A percentile compares a stretch with the other conserved stretches of the same genome.
These are phyloP conservation scores for Myotis daubentonii DNA, from an alignment of 2,797 vertebrate species.

Conservation along the genomic window DNA sequence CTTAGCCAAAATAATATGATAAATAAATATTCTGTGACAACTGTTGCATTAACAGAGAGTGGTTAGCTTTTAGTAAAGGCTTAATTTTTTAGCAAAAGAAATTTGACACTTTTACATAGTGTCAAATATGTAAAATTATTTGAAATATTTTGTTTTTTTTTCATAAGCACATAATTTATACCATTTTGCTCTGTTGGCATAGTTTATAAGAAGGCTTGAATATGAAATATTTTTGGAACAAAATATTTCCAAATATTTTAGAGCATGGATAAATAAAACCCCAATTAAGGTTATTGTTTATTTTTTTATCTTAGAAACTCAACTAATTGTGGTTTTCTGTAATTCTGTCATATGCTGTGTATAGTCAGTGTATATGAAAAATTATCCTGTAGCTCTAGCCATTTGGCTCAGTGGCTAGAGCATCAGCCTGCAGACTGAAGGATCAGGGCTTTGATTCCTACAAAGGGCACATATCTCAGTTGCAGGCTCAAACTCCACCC, in stretches of 20 bases:
- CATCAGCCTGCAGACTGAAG: too few species aligned
- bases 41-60: neutral
- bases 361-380: neutral
- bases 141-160: conserved; percentile 1
- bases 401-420: too few species aligned
- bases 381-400: too few species aligned
- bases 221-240: neutral
- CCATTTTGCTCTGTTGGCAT: neutral
- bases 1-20: neutral
- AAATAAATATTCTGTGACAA: neutral
- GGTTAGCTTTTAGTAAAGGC: neutral
- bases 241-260: too few species aligned
- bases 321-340: neutral
- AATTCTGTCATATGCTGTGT: neutral
- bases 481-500: too few species aligned
- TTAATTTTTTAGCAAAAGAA: neutral
- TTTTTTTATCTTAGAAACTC: neutral
- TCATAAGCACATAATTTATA: neutral
- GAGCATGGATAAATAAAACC: neutral
- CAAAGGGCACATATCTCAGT: too few species aligned
- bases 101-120: too few species aligned
- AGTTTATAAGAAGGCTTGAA: neutral
- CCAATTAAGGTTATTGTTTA: neutral
- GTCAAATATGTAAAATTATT: neutral
- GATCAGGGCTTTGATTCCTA: too few species aligned